Conservation (phyloP, 2,113 vertebrate genomes). For the Asarcornis scutulata region DNA sequence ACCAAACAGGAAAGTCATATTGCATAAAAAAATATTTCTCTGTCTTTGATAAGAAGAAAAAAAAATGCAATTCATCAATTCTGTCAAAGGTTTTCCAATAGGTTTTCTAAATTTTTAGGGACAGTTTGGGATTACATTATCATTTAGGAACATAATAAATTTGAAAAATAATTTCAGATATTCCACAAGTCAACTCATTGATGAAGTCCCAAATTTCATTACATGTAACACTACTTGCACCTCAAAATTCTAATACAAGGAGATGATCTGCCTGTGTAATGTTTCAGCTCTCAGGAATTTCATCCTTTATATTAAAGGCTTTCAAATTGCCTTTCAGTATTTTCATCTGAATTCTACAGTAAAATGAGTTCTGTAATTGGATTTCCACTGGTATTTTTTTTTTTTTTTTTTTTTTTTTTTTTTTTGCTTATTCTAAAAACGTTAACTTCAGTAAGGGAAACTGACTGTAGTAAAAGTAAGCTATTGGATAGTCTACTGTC, state of each 20-base stretch:
- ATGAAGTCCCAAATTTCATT: not conserved
- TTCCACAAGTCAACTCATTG: not conserved
- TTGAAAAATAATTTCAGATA: not conserved
- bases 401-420: not conserved
- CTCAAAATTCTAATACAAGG: not conserved
- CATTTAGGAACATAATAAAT: not conserved
- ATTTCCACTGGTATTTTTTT: not conserved
- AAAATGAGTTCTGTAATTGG: conserved; percentile 11
- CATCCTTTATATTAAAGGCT: not conserved
- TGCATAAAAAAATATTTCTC: not conserved
- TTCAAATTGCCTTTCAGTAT: not conserved
- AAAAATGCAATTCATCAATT: not conserved
- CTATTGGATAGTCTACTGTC: not conserved
- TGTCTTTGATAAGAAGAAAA: not conserved
- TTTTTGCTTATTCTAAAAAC: not conserved
- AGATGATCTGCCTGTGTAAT: not conserved
- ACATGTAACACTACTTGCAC: not conserved
- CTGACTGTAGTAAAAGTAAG: not conserved
- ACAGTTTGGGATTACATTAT: not conserved
- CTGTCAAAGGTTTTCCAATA: not conserved
- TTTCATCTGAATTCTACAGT: not conserved
- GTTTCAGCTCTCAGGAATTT: not conserved
- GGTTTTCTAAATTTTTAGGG: not conserved
- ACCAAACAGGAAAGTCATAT: not conserved
- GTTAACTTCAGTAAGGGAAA: not conserved